phyloP scores from a whole-genome alignment of 2,888 invertebrate genomes.

The Strigamia maritima region DNA sequence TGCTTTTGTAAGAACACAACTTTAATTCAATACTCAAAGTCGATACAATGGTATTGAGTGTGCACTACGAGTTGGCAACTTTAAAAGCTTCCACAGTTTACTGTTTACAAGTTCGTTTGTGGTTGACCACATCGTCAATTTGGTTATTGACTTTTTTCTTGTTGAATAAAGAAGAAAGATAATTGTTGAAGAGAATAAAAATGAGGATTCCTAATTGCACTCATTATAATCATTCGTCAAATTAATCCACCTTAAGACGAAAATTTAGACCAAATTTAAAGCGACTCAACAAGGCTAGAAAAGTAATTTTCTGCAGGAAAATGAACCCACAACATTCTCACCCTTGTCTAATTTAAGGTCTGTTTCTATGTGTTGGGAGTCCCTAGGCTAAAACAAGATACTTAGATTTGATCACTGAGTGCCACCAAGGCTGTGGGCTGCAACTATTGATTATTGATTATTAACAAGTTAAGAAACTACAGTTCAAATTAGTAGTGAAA shows the following conservation, averaged over 20 bases:
- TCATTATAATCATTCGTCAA: not conserved
- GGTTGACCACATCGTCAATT: not conserved
- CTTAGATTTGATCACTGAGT: too few species aligned
- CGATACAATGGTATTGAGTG: not conserved
- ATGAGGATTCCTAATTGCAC: not conserved
- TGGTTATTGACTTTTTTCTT: not conserved
- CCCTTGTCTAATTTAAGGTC: too few species aligned
- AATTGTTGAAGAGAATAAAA: constrained; percentile 1
- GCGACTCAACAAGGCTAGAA: too few species aligned
- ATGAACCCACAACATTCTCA: too few species aligned
- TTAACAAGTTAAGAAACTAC: too few species aligned
- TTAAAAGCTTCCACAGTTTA: constrained; percentile 2
- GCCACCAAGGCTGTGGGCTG: too few species aligned
- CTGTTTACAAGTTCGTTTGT: constrained; percentile 18
- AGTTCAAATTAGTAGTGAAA: too few species aligned
- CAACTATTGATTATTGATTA: too few species aligned
- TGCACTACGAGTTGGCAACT: not conserved
- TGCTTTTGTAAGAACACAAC: constrained; percentile 21
- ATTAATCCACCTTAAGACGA: not conserved
- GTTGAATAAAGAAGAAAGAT: not conserved
- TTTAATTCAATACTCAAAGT: constrained; percentile 20
- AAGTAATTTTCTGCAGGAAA: too few species aligned
- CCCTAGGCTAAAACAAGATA: too few species aligned
- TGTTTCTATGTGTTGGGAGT: too few species aligned
- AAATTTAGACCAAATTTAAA: too few species aligned